Conservation (phyloP, 2,888 invertebrate genomes). For the Conops quadrifasciatus region DNA sequence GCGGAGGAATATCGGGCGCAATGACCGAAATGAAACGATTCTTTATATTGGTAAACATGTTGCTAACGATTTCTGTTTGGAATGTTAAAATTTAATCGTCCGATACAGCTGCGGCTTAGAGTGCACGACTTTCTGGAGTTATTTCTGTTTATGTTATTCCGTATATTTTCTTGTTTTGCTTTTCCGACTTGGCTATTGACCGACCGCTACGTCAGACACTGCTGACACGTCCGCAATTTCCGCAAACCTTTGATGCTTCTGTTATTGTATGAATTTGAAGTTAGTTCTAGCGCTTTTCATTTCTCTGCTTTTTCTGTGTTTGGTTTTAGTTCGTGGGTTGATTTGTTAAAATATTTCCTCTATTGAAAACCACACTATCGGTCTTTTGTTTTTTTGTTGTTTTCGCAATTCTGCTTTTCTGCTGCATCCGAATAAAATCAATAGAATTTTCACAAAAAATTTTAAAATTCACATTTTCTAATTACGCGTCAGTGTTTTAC, state of each 20-base stretch:
- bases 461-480: background rate
- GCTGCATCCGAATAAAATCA: conserved; percentile 23
- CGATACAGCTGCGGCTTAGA: background rate
- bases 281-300: conserved; percentile 29
- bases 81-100: no score
- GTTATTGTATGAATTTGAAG: conserved; percentile 26
- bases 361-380: conserved; percentile 22
- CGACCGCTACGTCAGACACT: conserved; percentile 11
- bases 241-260: background rate
- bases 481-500: background rate
- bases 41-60: conserved; percentile 72
- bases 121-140: conserved; percentile 21
- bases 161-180: background rate
- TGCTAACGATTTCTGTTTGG: background rate
- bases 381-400: conserved; percentile 4
- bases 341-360: conserved; percentile 33
- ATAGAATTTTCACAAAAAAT: conserved; percentile 20
- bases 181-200: background rate
- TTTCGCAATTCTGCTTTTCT: background rate
- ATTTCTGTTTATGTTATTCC: conserved; percentile 1
- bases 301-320: conserved; percentile 13
- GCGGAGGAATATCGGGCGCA: conserved; percentile 66
- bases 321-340: conserved; percentile 1
- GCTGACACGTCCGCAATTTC: conserved; percentile 32
- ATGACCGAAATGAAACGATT: conserved; percentile 72